Evolutionary conservation across 1,140 invertebrate species (phyloP).

Genomic region (Neotoxoptera formosana): DNA sequence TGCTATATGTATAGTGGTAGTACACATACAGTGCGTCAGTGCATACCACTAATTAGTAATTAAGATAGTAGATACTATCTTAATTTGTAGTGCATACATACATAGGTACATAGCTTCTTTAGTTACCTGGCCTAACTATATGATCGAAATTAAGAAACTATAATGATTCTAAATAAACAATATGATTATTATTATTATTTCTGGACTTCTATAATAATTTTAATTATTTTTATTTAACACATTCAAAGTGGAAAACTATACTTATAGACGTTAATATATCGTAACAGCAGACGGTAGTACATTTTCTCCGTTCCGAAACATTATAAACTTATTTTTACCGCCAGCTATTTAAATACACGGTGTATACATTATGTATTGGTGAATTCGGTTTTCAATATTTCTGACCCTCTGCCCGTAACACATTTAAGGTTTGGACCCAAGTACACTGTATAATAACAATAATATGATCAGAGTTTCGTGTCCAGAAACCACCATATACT

Average conservation of each 20-base stretch:
- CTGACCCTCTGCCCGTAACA: no score
- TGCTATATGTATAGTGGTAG: no score
- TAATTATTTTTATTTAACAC: background rate
- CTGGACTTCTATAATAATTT: background rate
- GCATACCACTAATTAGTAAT: no score
- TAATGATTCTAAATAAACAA: no score
- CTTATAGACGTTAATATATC: background rate
- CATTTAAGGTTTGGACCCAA: background rate
- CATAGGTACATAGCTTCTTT: background rate
- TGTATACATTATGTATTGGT: no score
- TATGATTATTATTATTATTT: background rate
- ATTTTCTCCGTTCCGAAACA: no score
- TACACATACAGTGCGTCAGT: background rate
- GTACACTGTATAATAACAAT: background rate
- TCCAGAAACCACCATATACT: background rate
- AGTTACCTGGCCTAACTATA: background rate
- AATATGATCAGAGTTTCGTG: background rate
- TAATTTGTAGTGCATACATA: no score
- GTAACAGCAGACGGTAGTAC: background rate
- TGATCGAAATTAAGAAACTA: no score
- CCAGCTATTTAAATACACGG: no score
- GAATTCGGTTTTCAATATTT: no score
- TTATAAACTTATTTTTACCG: no score
- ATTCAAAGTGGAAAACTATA: background rate
- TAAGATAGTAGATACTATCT: no score